phyloP scores from a whole-genome alignment of 2,797 vertebrate genomes.

The Neomorphus geoffroyi region DNA sequence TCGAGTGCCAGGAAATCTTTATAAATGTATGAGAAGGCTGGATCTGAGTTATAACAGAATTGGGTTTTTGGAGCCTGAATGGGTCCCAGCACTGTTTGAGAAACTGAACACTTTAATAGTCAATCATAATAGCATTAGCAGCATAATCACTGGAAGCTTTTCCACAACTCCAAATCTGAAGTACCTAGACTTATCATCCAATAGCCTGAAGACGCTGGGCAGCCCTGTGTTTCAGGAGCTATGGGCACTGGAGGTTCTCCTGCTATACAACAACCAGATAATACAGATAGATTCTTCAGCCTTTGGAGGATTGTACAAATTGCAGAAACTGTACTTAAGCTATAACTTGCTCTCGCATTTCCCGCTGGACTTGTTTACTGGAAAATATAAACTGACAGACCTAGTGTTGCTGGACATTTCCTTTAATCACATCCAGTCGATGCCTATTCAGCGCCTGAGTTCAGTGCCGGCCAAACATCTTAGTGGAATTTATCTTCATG shows the following conservation, averaged over 20 bases:
- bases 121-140: constrained; percentile 82
- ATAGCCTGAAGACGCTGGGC: constrained; percentile 79
- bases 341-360: constrained; percentile 82
- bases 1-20: constrained; percentile 79
- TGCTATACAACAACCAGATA: constrained; percentile 89
- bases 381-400: constrained; percentile 78
- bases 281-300: constrained; percentile 76
- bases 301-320: constrained; percentile 78
- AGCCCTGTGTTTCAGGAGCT: constrained; percentile 83
- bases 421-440: constrained; percentile 80
- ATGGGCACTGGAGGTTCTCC: constrained; percentile 81
- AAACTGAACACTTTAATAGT: constrained; percentile 84
- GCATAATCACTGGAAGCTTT: constrained; percentile 82
- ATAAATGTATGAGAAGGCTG: constrained; percentile 81
- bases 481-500: constrained; percentile 87
- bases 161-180: constrained; percentile 77
- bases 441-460: constrained; percentile 83
- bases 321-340: constrained; percentile 88
- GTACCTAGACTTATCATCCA: constrained; percentile 90
- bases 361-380: constrained; percentile 82
- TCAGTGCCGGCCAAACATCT: constrained; percentile 77
- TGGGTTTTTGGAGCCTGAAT: constrained; percentile 78
- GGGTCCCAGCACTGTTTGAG: constrained; percentile 78
- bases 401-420: constrained; percentile 88
- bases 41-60: constrained; percentile 90